These are phyloP conservation scores for Zoanthus sociatus DNA, from an alignment of 92 coral and sea anemone species.

Conservation along the genomic window DNA sequence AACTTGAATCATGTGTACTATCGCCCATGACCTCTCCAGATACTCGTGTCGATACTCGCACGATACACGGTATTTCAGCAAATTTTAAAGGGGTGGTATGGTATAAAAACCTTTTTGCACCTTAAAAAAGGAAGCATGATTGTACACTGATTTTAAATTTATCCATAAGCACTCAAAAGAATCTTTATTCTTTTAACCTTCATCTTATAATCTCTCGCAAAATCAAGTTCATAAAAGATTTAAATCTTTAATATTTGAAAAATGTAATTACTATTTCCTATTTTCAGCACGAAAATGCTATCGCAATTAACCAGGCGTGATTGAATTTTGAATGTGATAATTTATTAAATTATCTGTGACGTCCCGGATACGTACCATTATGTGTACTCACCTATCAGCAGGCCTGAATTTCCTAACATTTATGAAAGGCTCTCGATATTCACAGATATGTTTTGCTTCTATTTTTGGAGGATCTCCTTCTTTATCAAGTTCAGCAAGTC, in stretches of 20 bases:
- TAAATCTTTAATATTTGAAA: background rate
- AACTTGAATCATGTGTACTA: no score
- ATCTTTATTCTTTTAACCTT: no score
- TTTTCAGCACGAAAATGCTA: constrained; percentile 33
- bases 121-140: background rate
- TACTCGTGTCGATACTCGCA: no score
- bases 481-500: background rate
- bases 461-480: background rate
- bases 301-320: constrained; percentile 27
- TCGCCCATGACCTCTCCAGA: background rate
- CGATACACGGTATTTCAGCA: background rate
- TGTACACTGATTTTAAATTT: background rate
- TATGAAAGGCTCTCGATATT: constrained; percentile 31
- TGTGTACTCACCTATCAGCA: constrained; percentile 1
- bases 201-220: no score
- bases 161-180: background rate
- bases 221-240: background rate
- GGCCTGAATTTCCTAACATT: background rate
- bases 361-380: background rate
- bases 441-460: constrained; percentile 23
- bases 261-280: constrained; percentile 2
- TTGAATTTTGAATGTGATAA: background rate
- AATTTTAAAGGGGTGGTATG: background rate
- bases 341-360: background rate
- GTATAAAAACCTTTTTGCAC: background rate